Conservation (phyloP, 30 jellyfish, hydroid and myxozoan genomes). For the Aurelia aurita region DNA sequence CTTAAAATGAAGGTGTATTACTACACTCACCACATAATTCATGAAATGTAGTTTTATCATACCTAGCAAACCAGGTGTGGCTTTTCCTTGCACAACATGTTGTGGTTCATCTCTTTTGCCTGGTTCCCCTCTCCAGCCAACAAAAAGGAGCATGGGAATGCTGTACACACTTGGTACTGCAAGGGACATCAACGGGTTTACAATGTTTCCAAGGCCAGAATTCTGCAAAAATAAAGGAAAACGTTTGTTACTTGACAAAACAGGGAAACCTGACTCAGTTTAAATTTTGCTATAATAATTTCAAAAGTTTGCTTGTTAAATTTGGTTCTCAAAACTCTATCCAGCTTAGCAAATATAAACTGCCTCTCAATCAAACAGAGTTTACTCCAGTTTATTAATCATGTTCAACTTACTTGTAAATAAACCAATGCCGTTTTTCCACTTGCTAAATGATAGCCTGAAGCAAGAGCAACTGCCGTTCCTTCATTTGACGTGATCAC, state of each 20-base stretch:
- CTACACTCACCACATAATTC: too few relatives aligned
- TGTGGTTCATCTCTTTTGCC: slow-evolving; percentile 99
- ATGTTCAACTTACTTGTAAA: slow-evolving; percentile 75
- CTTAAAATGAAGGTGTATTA: neutral
- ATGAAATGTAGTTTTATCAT: neutral
- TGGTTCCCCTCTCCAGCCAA: slow-evolving; percentile 99
- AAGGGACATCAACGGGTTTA: slow-evolving; percentile 97
- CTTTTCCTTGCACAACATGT: slow-evolving; percentile 97
- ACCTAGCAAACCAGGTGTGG: slow-evolving; percentile 99
- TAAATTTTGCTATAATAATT: too few relatives aligned
- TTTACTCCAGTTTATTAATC: neutral
- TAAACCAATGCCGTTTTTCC: slow-evolving; percentile 98
- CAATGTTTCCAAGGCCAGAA: slow-evolving; percentile 99
- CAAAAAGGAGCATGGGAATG: slow-evolving; percentile 94
- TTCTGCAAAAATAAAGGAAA: slow-evolving; percentile 41
- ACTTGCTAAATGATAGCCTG: slow-evolving; percentile 96
- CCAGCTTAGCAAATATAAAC: too few relatives aligned
- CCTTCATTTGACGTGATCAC: slow-evolving; percentile 97
- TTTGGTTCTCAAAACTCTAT: too few relatives aligned
- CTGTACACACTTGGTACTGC: slow-evolving; percentile 99
- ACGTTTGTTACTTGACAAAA: too few relatives aligned
- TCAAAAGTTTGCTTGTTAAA: too few relatives aligned
- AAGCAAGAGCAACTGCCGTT: slow-evolving; percentile 97
- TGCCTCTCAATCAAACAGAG: too few relatives aligned
- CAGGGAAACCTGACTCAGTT: too few relatives aligned